Base-by-base conservation (phyloP, 2,888 invertebrate species). In the Willowsia nigromaculata region DNA sequence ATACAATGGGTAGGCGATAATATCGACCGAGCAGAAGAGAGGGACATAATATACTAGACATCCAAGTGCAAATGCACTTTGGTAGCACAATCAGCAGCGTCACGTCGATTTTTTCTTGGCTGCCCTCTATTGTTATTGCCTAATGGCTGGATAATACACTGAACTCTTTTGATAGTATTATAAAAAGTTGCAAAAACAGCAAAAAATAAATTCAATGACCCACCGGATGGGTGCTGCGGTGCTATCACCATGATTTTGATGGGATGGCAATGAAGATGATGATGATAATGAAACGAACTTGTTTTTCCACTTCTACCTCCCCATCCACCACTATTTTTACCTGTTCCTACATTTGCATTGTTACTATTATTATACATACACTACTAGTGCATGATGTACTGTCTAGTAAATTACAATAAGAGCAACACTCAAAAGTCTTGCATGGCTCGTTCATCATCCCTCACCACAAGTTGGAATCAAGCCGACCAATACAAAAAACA, bases 201-300 rank as follows among this genome's bases (percentile, higher is more conserved):
- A 85, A 27, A 33, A 59, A 56, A 33, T 78, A 37, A 71, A 84
- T 87, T 87, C 87, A 87, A 87, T 87, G 87, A 87, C 87, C 87
- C 74, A 87, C 86, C 86, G 62, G 27, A 85, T 78, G 40, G 40
- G 47, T 43, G 22, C n/a, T n/a, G n/a, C n/a, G n/a, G 40, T 13
- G 33, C 30, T 33, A 30, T 65, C 30, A 30, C 30, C 27, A 30
- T 27, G 25, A 84, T 47, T 30, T 27, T 9, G 27, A n/a, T 25
- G 5, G 62, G 27, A 85, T 43, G 40, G 25, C 53, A 25, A 71
- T 37, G 81, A 81, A 56, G 27, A 18, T 47, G 40, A 83, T 37
- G 37, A 47, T 43, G 40, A 47, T 71, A 25, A 71, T 37, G 81
- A 81, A 56, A 87, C 80, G 71, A 87, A 87, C 87, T 87, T 33